Evolutionary conservation across 2,797 vertebrate species (phyloP), one percentile per base, ranked within the genome.

Genomic region (Lindbergichthys nudifrons): DNA sequence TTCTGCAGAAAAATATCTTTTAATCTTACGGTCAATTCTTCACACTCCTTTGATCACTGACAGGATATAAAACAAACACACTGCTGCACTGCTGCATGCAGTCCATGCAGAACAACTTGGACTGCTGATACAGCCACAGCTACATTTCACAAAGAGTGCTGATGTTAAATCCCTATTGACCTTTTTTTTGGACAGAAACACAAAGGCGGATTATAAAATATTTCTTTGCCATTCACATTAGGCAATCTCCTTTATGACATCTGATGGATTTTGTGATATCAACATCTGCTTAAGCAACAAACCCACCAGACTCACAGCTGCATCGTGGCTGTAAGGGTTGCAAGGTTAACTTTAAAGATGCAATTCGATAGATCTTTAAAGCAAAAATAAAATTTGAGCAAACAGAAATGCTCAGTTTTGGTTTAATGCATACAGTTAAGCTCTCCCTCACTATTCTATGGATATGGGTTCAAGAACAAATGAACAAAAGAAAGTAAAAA

Each of bases 211-310:
- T 65, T 58, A 79, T 64, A 52, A 73, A 60, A 77, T 70, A 54
- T 56, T 70, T 67, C 66, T 67, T 43, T 72, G 58, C 14, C 10
- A 52, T 71, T 69, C 54, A 73, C 48, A 19, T 47, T 61, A 10
- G 14, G n/a, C 58, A 70, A 75, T 76, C 57, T 76, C 32, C 59
- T 79, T 74, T 59, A 56, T 51, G 75, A 57, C 69, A 73, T 80
- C 71, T 65, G 69, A 75, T 70, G 58, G 67, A 47, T 66, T 72
- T 73, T 52, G 54, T 53, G 63, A 57, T 58, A 52, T 68, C 59
- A 71, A 73, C 70, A 77, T 87, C 78, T 89, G 82, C 67, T 77
- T 57, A 32, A 63, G 54, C 70, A 67, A 72, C 62, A 82, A 74
- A 64, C 42, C 58, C 18, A 67, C 42, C 66, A 51, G 60, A 68